phyloP scores from a whole-genome alignment of 2,888 invertebrate genomes.

The Periphyllus acericola region DNA sequence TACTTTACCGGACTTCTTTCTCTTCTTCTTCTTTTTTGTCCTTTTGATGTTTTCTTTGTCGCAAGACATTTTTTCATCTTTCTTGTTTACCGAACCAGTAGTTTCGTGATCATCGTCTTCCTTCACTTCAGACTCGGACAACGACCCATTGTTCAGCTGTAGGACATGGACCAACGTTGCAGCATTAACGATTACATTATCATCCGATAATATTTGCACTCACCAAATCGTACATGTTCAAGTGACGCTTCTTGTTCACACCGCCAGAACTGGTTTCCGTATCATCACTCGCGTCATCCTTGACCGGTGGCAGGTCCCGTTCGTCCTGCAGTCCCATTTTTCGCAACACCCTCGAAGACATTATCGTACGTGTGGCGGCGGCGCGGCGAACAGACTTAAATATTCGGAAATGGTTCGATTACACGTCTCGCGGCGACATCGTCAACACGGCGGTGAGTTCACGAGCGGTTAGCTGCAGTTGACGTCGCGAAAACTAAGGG shows the following conservation, averaged over 20 bases:
- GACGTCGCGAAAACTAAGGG: background rate
- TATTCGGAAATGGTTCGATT: background rate
- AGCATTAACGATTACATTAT: background rate
- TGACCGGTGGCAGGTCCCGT: conserved; percentile 64
- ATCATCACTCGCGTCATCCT: conserved; percentile 66
- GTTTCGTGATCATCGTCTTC: conserved; percentile 75
- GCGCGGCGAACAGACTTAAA: background rate
- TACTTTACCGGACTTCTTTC: conserved; percentile 68
- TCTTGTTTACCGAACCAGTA: conserved; percentile 67
- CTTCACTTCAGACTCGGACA: conserved; percentile 77
- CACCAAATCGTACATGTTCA: conserved; percentile 79
- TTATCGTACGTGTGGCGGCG: conserved; percentile 65
- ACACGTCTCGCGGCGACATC: background rate
- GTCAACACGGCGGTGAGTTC: background rate
- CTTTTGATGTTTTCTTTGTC: conserved; percentile 70
- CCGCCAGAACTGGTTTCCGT: conserved; percentile 71
- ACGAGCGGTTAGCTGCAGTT: background rate
- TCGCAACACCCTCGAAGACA: conserved; percentile 76
- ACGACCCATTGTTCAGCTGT: conserved; percentile 74
- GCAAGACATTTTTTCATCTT: conserved; percentile 67
- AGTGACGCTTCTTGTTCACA: conserved; percentile 72
- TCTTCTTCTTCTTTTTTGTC: conserved; percentile 76
- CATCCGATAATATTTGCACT: conserved; percentile 64
- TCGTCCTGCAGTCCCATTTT: conserved; percentile 68
- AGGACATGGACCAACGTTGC: conserved; percentile 37